Percentiles rank a stretch among this genome's conserved stretches.
These are phyloP conservation scores for Heterohyrax brucei DNA, from an alignment of 2,797 vertebrate genomes.

Conservation along the genomic window DNA sequence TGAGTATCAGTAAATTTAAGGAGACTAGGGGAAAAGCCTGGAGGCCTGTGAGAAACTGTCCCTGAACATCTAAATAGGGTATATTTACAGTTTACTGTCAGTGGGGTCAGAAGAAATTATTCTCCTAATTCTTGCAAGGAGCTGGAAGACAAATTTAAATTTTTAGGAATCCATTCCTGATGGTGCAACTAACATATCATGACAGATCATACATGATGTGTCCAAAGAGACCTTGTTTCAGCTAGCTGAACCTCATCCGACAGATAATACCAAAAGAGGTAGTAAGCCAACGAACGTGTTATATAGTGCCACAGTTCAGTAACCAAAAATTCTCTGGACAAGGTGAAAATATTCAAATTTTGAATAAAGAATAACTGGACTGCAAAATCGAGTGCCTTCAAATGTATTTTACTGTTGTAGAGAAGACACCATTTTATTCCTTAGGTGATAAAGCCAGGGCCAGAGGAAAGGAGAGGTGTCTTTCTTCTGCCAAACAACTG, in stretches of 20 bases:
- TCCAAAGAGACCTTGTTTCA: conserved; percentile 25
- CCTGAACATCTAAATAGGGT: conserved; percentile 18
- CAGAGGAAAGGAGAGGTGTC: conserved; percentile 32
- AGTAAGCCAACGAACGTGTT: conserved; percentile 29
- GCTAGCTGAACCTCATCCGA: conserved; percentile 41
- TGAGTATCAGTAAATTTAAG: background rate
- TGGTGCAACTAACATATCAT: conserved; percentile 4
- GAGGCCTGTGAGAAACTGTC: conserved; percentile 46
- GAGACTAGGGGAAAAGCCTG: conserved; percentile 3
- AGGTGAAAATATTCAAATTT: conserved; percentile 65
- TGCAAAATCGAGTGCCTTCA: conserved; percentile 36
- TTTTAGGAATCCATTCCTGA: conserved; percentile 68
- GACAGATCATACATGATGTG: background rate
- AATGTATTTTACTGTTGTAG: conserved; percentile 31
- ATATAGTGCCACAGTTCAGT: conserved; percentile 3
- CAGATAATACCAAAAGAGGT: background rate
- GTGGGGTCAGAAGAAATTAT: background rate
- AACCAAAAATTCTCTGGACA: conserved; percentile 62
- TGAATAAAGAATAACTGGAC: conserved; percentile 35
- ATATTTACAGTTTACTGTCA: conserved; percentile 42
- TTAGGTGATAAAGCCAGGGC: conserved; percentile 24
- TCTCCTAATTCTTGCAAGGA: conserved; percentile 23
- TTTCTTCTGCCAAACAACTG: conserved; percentile 35
- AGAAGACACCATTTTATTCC: background rate
- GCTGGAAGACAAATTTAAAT: background rate